phyloP scores from a whole-genome alignment of 2,888 invertebrate species.

The Toxonevra muliebris region DNA sequence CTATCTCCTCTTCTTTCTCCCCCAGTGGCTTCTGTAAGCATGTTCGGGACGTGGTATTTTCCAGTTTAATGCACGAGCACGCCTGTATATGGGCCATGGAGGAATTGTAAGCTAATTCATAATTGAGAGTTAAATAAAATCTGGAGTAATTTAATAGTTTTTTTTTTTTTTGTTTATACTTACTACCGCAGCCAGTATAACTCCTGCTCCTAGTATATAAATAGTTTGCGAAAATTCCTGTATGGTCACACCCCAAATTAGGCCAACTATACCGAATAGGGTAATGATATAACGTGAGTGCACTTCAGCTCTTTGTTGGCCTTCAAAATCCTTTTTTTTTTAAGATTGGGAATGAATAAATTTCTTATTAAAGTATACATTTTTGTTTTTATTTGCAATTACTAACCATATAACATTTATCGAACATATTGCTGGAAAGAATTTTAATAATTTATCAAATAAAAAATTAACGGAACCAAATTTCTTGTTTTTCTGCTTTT shows the following conservation, averaged over 20 bases:
- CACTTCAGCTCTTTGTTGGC: constrained; percentile 89
- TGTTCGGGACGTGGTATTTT: constrained; percentile 75
- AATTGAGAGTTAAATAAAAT: too few species aligned
- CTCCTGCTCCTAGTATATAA: constrained; percentile 91
- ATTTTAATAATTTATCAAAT: too few species aligned
- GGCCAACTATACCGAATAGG: constrained; percentile 88
- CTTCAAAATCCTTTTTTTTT: constrained; percentile 84
- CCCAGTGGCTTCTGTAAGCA: too few species aligned
- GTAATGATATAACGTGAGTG: constrained; percentile 89
- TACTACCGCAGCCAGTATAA: constrained; percentile 84
- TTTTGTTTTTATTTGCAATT: too few species aligned
- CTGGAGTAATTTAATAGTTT: too few species aligned
- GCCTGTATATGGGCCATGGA: constrained; percentile 95
- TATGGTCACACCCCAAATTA: constrained; percentile 91
- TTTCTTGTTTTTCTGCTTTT: too few species aligned
- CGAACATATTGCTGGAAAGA: too few species aligned
- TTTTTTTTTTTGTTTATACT: constrained; percentile 48
- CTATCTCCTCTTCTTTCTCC: too few species aligned
- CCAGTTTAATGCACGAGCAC: constrained; percentile 84
- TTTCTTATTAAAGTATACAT: too few species aligned
- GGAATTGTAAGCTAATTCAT: constrained; percentile 79
- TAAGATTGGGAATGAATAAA: too few species aligned
- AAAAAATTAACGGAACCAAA: too few species aligned
- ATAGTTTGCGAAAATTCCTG: constrained; percentile 97
- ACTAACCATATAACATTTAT: too few species aligned